Evolutionary conservation across 2,113 vertebrate species (phyloP).

Genomic region (Caloenas nicobarica): DNA sequence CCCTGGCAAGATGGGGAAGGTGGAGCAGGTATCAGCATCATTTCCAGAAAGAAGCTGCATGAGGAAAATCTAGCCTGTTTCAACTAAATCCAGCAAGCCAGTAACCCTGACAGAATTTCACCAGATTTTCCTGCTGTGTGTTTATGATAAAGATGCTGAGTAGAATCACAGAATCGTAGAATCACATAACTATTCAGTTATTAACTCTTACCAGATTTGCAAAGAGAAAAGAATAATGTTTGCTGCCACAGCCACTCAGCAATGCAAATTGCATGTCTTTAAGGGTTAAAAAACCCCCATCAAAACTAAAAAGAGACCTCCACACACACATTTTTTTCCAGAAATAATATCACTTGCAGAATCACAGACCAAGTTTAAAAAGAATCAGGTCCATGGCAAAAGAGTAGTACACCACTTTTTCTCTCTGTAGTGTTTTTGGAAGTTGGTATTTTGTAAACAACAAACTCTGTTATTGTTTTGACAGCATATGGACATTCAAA

Average conservation of each 20-base stretch:
- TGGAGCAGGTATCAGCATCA: neutral
- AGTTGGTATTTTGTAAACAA: neutral
- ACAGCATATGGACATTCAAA: neutral
- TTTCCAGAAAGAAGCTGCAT: neutral
- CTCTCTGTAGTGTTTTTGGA: neutral
- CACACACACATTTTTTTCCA: neutral
- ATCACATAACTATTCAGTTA: neutral
- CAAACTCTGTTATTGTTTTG: neutral
- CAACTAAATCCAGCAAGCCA: neutral
- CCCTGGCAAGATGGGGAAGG: neutral
- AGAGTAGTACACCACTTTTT: neutral
- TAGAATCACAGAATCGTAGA: neutral
- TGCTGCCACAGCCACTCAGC: neutral
- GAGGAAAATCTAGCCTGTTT: neutral
- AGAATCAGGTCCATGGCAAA: neutral
- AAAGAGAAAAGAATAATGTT: neutral
- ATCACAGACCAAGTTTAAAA: neutral
- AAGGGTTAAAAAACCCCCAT: neutral
- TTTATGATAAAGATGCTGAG: slow-evolving; percentile 3
- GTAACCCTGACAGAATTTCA: neutral
- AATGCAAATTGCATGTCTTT: rapidly evolving
- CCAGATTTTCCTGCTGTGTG: neutral
- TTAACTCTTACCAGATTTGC: neutral
- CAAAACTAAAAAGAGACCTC: neutral
- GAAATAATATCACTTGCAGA: neutral